A percentile compares a stretch with the other conserved stretches of the same genome.
These are phyloP conservation scores for Cephus nigrinus DNA, from an alignment of 2,888 invertebrate genomes.

Conservation along the genomic window DNA sequence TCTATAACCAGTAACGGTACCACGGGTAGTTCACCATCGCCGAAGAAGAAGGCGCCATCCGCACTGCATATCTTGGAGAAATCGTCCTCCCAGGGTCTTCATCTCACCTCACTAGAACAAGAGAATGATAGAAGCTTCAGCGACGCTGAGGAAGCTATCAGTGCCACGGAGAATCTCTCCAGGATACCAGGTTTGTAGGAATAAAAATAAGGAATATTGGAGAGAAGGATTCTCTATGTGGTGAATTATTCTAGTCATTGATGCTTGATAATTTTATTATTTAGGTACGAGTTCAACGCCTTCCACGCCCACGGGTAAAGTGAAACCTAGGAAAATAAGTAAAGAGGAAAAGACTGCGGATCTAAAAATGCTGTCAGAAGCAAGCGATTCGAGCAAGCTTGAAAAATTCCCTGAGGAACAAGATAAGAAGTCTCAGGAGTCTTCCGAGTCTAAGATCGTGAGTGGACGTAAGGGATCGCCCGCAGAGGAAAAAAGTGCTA, in stretches of 20 bases:
- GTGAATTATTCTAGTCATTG: neutral
- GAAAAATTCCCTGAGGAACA: neutral
- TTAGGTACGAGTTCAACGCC: constrained; percentile 55
- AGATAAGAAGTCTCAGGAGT: neutral
- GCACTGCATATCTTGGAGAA: constrained; percentile 48
- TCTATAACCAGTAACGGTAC: constrained; percentile 58
- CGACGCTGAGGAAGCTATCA: constrained; percentile 62
- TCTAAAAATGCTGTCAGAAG: constrained; percentile 23
- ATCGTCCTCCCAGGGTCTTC: constrained; percentile 43
- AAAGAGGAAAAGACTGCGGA: constrained; percentile 59
- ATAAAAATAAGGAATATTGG: neutral
- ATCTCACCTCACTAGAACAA: constrained; percentile 53
- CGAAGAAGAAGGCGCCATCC: constrained; percentile 52
- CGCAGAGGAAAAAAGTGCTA: neutral
- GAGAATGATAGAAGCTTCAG: constrained; percentile 60
- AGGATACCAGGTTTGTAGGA: constrained; percentile 50
- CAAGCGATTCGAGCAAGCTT: neutral
- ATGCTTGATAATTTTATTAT: neutral
- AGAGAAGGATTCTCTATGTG: neutral
- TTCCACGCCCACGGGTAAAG: constrained; percentile 55
- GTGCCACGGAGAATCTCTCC: constrained; percentile 55
- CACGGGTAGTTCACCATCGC: constrained; percentile 50
- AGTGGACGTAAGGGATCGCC: neutral
- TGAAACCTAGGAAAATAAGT: constrained; percentile 54
- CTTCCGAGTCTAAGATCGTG: neutral